These are phyloP conservation scores for Lathronympha strigana DNA, from an alignment of 2,888 invertebrate species.

Conservation along the genomic window DNA sequence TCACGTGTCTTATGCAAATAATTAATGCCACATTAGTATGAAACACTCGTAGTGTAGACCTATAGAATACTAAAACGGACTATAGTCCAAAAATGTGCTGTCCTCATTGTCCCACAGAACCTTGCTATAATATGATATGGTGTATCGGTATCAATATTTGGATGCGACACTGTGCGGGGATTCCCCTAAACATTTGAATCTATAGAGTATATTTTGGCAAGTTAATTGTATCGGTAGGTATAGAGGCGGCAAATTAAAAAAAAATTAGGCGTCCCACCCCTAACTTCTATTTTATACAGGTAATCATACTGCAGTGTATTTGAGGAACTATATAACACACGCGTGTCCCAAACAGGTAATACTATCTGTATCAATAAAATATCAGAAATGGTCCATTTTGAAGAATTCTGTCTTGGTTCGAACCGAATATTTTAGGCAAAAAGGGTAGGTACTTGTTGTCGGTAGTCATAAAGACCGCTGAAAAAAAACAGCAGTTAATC, in stretches of 20 bases:
- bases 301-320: neutral
- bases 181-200: neutral
- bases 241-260: no score
- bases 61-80: neutral
- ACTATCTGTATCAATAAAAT: slow-evolving; percentile 26
- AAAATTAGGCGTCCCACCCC: no score
- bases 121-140: neutral
- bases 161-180: neutral
- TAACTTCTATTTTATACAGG: no score
- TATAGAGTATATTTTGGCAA: no score
- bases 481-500: no score
- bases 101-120: no score
- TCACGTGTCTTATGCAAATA: slow-evolving; percentile 4
- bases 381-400: slow-evolving; percentile 1
- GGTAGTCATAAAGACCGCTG: no score
- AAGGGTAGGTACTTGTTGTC: no score
- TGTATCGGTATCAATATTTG: neutral
- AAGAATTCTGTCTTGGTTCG: neutral
- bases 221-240: no score
- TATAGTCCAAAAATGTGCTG: no score
- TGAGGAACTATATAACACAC: slow-evolving; percentile 40
- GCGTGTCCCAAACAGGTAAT: slow-evolving; percentile 41
- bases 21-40: slow-evolving; percentile 13
- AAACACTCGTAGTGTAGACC: neutral
- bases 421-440: neutral